Evolutionary conservation across 2,113 vertebrate genomes (phyloP), one percentile per base, ranked within the genome.

Genomic region (Kryptolebias marmoratus): DNA sequence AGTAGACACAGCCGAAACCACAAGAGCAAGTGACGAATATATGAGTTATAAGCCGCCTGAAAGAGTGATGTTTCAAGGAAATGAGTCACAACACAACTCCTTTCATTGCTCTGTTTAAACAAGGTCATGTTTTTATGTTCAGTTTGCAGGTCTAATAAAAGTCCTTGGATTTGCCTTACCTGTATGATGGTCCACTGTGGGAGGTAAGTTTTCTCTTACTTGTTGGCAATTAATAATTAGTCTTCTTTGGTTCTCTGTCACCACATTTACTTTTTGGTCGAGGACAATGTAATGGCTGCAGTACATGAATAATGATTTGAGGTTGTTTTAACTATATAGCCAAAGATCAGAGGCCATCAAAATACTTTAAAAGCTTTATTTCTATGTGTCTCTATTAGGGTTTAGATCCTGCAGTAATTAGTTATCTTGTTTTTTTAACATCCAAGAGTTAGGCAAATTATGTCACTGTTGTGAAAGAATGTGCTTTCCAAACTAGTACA

Each of bases 121-220:
- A 31, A 7, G 1, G 2, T 86, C 58, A 57, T 83, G 69, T 58
- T 81, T 42, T 67, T 69, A 68, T 92, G 80, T 84, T 4, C 80
- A 99, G 98, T 96, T 89, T 99, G 98, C 92, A 95, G 97, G 64
- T 99, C 98, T 69, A 98, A 98, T 93, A 98, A 99, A 94, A 99
- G 96, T 71, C 96, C 98, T 0, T 99, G 98, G 98, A 95, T 99
- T 79, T 99, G 98, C 90, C 94, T 99, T 75, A 97, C 96, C 14
- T 99, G 98, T 89, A 94, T 96, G 16, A 94, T 94, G 90, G 96
- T 99, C 81, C 98, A 99, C 65, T 99, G 98, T 92, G 98, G 98
- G 93, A 95, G 98, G 98, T 97, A 90, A 71, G 95, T 68, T 28
- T 1, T 1, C 53, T 14, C 45, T 22, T 2, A 44, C n/a, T 28